A percentile compares a stretch with the other conserved stretches of the same genome.
phyloP scores from a whole-genome alignment of 2,797 vertebrate species.

The Coregonus sp. region DNA sequence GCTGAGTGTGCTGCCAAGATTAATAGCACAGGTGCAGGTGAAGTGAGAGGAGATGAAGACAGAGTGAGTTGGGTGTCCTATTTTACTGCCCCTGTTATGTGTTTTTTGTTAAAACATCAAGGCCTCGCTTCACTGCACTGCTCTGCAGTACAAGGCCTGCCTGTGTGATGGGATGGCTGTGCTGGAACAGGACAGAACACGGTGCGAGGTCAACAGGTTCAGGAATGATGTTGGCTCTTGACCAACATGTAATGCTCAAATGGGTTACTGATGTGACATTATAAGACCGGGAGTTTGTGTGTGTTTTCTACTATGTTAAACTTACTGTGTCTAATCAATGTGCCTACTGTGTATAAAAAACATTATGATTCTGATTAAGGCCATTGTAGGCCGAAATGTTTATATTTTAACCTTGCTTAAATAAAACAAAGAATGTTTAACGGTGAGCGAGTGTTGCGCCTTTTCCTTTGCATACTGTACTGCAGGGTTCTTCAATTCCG shows the following conservation, averaged over 20 bases:
- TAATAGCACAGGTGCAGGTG: background rate
- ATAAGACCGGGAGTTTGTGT: background rate
- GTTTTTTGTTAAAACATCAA: conserved; percentile 64
- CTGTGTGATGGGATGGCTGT: too few relatives aligned
- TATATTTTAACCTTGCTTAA: too few relatives aligned
- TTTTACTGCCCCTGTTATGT: conserved; percentile 49
- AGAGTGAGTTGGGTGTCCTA: conserved; percentile 20
- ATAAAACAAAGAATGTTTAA: too few relatives aligned
- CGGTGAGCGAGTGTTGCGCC: too few relatives aligned
- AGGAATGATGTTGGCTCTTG: conserved; percentile 32
- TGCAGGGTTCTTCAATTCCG: too few relatives aligned
- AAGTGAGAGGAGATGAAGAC: conserved; percentile 9
- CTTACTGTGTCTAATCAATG: background rate
- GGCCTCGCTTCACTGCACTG: conserved; percentile 46
- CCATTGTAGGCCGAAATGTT: too few relatives aligned
- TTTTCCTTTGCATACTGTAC: too few relatives aligned
- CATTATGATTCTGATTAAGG: too few relatives aligned
- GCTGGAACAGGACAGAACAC: conserved; percentile 19
- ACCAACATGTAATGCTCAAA: conserved; percentile 4
- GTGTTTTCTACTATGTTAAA: background rate
- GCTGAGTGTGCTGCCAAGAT: background rate
- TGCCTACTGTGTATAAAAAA: too few relatives aligned
- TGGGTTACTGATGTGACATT: background rate
- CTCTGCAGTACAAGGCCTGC: background rate
- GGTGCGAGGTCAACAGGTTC: conserved; percentile 33